Evolutionary conservation across 2,113 vertebrate genomes (phyloP).

Genomic region (Chlamydotis undulata): DNA sequence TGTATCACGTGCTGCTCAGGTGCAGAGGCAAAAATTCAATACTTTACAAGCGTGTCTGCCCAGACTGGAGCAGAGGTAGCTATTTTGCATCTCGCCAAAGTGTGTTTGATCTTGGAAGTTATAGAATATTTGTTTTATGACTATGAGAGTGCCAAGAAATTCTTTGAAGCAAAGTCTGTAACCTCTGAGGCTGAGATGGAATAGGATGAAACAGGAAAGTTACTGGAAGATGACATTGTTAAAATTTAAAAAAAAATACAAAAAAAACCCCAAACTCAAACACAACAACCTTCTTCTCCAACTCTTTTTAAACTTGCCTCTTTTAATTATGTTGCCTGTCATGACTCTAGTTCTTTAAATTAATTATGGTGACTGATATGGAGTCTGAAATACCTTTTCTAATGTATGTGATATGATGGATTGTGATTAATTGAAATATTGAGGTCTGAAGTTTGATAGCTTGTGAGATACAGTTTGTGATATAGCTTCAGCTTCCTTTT

Average conservation of each 20-base stretch:
- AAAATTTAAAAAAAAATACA: not conserved
- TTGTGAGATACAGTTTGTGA: not conserved
- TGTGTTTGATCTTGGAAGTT: conserved; percentile 62
- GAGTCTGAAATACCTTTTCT: conserved; percentile 23
- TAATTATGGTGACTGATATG: conserved; percentile 31
- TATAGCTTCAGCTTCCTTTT: not conserved
- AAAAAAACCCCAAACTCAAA: not conserved
- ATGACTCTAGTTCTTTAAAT: conserved; percentile 41
- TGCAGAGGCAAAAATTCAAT: conserved; percentile 56
- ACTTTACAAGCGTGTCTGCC: not conserved
- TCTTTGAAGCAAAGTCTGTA: conserved; percentile 61
- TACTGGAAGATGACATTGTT: conserved; percentile 36
- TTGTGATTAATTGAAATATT: conserved; percentile 30
- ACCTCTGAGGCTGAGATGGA: conserved; percentile 51
- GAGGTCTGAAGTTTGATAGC: conserved; percentile 25
- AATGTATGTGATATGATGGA: not conserved
- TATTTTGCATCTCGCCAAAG: conserved; percentile 41
- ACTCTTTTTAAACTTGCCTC: not conserved
- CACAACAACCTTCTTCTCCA: not conserved
- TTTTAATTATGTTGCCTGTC: conserved; percentile 51
- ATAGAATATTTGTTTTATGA: conserved; percentile 65
- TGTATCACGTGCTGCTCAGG: conserved; percentile 46
- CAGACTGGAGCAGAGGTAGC: conserved; percentile 48
- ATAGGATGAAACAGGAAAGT: conserved; percentile 56
- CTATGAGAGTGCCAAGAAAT: conserved; percentile 58